Evolutionary conservation across 2,888 invertebrate species (phyloP).

Genomic region (Taenaris catops): DNA sequence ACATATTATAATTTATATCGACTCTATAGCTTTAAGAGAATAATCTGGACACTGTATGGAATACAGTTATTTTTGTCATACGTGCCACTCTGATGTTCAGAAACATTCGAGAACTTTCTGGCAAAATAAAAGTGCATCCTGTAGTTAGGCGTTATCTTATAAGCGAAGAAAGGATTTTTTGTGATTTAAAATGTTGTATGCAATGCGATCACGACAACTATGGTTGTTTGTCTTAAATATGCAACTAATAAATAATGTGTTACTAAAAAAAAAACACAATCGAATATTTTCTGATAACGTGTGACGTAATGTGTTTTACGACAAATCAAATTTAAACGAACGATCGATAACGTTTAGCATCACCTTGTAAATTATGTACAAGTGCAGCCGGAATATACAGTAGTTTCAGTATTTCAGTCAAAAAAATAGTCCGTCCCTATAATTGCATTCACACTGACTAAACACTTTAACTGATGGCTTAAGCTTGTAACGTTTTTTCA

Average conservation of each 20-base stretch:
- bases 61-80: conserved; percentile 51
- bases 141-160: conserved; percentile 8
- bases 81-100: conserved; percentile 56
- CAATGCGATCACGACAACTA: too few species aligned
- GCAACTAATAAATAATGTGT: too few species aligned
- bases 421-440: conserved; percentile 51
- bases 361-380: conserved; percentile 6
- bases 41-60: conserved; percentile 62
- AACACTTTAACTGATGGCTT: conserved; percentile 6
- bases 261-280: conserved; percentile 1
- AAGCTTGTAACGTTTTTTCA: conserved; percentile 6
- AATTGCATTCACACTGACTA: conserved; percentile 37
- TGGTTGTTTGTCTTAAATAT: too few species aligned
- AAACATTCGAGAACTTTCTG: conserved; percentile 20
- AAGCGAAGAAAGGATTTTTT: conserved; percentile 4
- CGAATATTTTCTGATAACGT: conserved; percentile 1
- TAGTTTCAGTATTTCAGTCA: conserved; percentile 16
- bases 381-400: conserved; percentile 3
- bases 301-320: conserved; percentile 3
- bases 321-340: conserved; percentile 2
- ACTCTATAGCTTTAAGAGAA: conserved; percentile 66
- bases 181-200: background rate
- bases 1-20: conserved; percentile 61
- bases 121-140: conserved; percentile 11
- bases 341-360: conserved; percentile 9